Percentiles rank a stretch among this genome's conserved stretches.
phyloP scores from a whole-genome alignment of 2,797 vertebrate species.

The Cyclura pinguis region DNA sequence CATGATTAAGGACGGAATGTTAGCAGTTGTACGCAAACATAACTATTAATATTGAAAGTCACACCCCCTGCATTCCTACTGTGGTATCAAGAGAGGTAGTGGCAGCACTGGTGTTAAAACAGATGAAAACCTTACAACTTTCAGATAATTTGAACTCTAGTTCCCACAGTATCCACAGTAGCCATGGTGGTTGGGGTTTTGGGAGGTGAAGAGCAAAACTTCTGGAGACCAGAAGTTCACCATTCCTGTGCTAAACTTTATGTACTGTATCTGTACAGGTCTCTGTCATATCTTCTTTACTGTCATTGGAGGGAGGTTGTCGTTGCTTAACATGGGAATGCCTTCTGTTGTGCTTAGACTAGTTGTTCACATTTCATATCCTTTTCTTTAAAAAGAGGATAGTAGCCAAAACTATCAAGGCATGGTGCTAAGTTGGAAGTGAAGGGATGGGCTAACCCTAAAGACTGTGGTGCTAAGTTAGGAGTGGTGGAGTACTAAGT shows the following conservation, averaged over 20 bases:
- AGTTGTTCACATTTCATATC: not conserved
- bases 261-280: not conserved
- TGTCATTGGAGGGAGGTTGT: not conserved
- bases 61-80: not conserved
- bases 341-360: not conserved
- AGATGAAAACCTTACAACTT: not conserved
- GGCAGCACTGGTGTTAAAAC: not conserved
- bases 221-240: not conserved
- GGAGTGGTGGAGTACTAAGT: too few species aligned
- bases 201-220: not conserved
- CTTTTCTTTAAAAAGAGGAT: not conserved
- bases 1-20: not conserved
- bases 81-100: not conserved
- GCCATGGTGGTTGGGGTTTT: not conserved
- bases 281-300: not conserved
- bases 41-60: not conserved
- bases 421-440: not conserved
- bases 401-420: not conserved
- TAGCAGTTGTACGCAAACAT: not conserved
- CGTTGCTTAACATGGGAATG: not conserved
- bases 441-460: not conserved
- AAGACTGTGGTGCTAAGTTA: too few species aligned
- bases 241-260: not conserved
- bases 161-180: not conserved
- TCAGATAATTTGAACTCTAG: too few species aligned